Conservation (phyloP, 2,797 vertebrate species). For the Gallinago stenura region DNA sequence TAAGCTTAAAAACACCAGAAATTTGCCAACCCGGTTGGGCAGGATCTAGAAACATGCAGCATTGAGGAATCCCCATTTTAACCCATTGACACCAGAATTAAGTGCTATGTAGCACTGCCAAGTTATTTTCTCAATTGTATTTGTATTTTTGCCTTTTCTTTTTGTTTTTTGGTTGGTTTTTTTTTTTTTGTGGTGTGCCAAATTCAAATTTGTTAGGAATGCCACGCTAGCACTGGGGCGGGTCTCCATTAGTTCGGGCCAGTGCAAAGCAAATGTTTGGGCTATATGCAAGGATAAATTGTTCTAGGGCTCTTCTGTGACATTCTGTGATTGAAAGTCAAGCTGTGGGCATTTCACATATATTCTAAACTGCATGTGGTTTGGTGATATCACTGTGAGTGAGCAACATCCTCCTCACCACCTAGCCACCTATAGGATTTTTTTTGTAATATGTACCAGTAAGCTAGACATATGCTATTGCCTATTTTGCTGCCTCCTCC, state of each 20-base stretch:
- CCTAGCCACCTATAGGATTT: neutral
- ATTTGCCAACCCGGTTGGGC: neutral
- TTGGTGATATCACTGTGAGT: neutral
- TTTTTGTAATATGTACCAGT: neutral
- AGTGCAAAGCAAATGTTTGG: neutral
- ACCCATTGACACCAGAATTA: neutral
- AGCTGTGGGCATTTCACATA: neutral
- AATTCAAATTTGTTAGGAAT: neutral
- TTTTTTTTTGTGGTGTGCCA: neutral
- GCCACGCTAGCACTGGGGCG: neutral
- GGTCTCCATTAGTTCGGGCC: neutral
- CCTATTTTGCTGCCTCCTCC: neutral
- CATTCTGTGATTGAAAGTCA: neutral
- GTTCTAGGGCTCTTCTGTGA: neutral
- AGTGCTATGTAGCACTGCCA: neutral
- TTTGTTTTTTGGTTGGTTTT: neutral
- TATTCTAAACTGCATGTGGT: neutral
- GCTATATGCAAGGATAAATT: neutral
- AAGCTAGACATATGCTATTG: neutral
- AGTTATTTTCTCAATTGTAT: neutral
- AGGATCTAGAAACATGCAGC: neutral
- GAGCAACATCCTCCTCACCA: neutral
- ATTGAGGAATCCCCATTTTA: neutral
- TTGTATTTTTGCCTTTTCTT: neutral
- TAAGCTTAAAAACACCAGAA: neutral